A percentile compares a stretch with the other conserved stretches of the same genome.
phyloP scores from a whole-genome alignment of 1,140 invertebrate genomes.

The Tetramorium parvispinum region DNA sequence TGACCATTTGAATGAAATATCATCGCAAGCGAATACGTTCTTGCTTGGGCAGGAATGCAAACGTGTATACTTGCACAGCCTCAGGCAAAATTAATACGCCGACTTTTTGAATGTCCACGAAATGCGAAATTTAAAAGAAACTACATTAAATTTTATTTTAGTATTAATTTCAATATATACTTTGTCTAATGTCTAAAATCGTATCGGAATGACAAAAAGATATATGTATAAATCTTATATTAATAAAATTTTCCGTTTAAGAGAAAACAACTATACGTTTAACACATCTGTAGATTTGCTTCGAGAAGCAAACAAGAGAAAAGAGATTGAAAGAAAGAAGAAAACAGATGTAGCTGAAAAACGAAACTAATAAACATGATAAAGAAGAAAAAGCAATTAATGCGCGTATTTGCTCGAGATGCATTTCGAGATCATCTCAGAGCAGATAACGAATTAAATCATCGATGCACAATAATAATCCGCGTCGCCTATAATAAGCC shows the following conservation, averaged over 20 bases:
- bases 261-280: neutral
- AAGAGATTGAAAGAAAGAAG: neutral
- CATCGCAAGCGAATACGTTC: slow-evolving; percentile 36
- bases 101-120: slow-evolving; percentile 1
- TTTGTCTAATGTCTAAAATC: neutral
- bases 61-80: slow-evolving; percentile 23
- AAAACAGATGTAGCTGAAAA: slow-evolving; percentile 22
- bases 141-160: neutral
- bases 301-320: neutral
- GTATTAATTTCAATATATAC: neutral
- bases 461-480: neutral
- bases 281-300: neutral
- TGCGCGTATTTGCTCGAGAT: slow-evolving; percentile 47
- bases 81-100: slow-evolving; percentile 32
- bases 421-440: slow-evolving; percentile 60
- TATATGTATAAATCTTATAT: neutral
- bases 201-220: neutral
- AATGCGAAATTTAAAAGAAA: neutral
- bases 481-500: slow-evolving; percentile 35
- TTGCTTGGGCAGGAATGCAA: slow-evolving; percentile 31
- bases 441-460: slow-evolving; percentile 16
- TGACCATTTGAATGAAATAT: slow-evolving; percentile 76
- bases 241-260: neutral
- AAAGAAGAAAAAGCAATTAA: slow-evolving; percentile 66
- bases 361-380: slow-evolving; percentile 56